Percentiles rank a stretch among this genome's conserved stretches.
Conservation (phyloP, 2,113 vertebrate genomes). For the Amia ocellicauda region DNA sequence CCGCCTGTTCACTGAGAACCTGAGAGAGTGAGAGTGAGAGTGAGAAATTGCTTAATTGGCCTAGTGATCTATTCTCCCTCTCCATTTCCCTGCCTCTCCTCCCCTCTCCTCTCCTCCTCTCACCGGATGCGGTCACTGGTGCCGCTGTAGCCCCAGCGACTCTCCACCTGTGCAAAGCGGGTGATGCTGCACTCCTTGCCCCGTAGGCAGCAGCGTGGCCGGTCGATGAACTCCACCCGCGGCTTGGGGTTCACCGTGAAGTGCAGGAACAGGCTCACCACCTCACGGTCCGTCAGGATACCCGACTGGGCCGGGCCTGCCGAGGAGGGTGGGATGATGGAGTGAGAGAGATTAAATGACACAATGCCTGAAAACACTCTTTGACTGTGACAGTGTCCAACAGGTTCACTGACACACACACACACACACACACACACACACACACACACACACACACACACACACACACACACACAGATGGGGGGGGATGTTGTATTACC, state of each 20-base stretch:
- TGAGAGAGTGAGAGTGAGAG: slow-evolving; percentile 46
- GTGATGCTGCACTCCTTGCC: slow-evolving; percentile 97
- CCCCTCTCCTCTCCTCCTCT: too few relatives aligned
- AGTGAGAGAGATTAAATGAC: background rate
- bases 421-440: background rate
- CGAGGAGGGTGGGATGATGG: background rate
- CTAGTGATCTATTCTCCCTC: too few relatives aligned
- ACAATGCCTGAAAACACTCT: too few relatives aligned
- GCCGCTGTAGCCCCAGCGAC: slow-evolving; percentile 96
- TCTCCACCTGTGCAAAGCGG: slow-evolving; percentile 95
- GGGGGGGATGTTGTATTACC: slow-evolving; percentile 70
- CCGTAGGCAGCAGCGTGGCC: slow-evolving; percentile 91
- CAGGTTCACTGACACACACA: background rate
- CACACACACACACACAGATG: background rate
- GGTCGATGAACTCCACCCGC: slow-evolving; percentile 89
- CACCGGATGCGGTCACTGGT: slow-evolving; percentile 95
- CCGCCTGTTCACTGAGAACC: slow-evolving; percentile 90
- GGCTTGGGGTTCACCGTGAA: slow-evolving; percentile 97
- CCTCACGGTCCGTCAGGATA: slow-evolving; percentile 90
- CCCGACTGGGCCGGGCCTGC: slow-evolving; percentile 92
- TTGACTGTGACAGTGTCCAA: too few relatives aligned
- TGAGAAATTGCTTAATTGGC: too few relatives aligned
- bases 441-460: background rate
- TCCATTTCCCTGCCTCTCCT: too few relatives aligned
- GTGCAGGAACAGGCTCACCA: slow-evolving; percentile 94